Evolutionary conservation across 37 sponge, comb jelly and placozoan species (phyloP), one percentile per base, ranked within the genome.

Genomic region (Sycon ciliatum): DNA sequence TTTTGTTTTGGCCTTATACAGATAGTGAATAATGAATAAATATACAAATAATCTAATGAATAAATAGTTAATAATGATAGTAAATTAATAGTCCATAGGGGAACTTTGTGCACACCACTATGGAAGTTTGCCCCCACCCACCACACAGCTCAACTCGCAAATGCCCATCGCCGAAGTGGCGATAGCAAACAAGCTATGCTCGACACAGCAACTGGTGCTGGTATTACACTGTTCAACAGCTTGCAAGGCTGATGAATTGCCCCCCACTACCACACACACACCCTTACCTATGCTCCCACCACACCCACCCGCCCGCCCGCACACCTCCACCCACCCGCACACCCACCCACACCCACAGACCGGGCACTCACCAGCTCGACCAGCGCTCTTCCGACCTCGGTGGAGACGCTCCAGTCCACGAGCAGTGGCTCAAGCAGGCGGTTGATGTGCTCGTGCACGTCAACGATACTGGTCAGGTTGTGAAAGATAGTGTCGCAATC

Each of bases 401-500:
- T 2, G 58, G 57, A 23, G 68, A 35, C 24, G 75, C 46, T n/a
- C 92, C 92, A 91, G 60, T 80, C 57, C 27, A 26, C 34, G 1
- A 87, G 73, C 55, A 53, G 36, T 24, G 67, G 46, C 32, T 87
- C 85, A 54, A 91, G 63, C 65, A 77, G 46, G 30, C 75, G 75
- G 32, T 78, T 75, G 32, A 87, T 76, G 31, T 38, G 24, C 32
- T 32, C 54, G 70, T 91, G 92, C 4, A 82, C 65, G 1, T 65
- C 67, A 32, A 64, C 58, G 13, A 91, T 79, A 16, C 87, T 89
- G 26, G 87, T 89, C 16, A 77, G 58, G 2, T 80, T 56, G 39
- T 78, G 87, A 76, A 91, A 91, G 38, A 91, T 84, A 67, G 78
- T 87, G 70, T 84, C 78, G 46, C 83, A 63, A 38, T 81, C 89